Evolutionary conservation across 1,140 invertebrate species (phyloP).

Genomic region (Triops longicaudatus): DNA sequence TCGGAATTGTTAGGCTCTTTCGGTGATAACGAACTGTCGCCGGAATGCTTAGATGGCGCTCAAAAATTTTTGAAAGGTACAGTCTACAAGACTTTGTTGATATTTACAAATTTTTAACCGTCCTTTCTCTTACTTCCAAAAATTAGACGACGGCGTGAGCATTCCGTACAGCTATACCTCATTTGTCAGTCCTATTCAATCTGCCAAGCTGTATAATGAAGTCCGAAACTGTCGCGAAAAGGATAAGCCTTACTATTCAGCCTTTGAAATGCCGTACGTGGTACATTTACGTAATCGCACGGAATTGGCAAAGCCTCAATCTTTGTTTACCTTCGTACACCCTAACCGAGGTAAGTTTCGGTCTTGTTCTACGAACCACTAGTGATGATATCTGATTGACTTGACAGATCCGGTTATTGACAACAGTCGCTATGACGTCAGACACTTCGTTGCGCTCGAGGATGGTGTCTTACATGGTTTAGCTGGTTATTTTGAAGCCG

Average conservation of each 20-base stretch:
- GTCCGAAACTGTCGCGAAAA: conserved; percentile 49
- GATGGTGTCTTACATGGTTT: conserved; percentile 84
- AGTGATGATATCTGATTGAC: not conserved
- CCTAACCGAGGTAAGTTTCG: conserved; percentile 55
- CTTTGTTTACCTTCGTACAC: conserved; percentile 81
- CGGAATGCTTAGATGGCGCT: conserved; percentile 95
- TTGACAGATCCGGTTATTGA: conserved; percentile 44
- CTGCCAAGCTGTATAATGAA: conserved; percentile 65
- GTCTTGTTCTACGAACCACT: not conserved
- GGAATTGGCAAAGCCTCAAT: conserved; percentile 65
- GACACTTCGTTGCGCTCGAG: conserved; percentile 59
- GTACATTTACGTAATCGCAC: conserved; percentile 85
- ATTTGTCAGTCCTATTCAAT: conserved; percentile 77
- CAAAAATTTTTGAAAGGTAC: conserved; percentile 72
- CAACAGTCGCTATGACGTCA: conserved; percentile 53
- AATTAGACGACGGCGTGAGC: conserved; percentile 71
- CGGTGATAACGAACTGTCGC: conserved; percentile 97
- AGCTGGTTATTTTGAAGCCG: conserved; percentile 87
- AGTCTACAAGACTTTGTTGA: conserved; percentile 22
- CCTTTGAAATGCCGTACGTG: conserved; percentile 84
- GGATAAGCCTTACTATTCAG: conserved; percentile 49
- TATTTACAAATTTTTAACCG: not conserved
- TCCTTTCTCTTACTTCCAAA: conserved; percentile 23
- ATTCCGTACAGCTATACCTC: conserved; percentile 88
- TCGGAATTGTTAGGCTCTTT: conserved; percentile 96